phyloP scores from a whole-genome alignment of 2,113 vertebrate genomes.

The Ptilonorhynchus violaceus region DNA sequence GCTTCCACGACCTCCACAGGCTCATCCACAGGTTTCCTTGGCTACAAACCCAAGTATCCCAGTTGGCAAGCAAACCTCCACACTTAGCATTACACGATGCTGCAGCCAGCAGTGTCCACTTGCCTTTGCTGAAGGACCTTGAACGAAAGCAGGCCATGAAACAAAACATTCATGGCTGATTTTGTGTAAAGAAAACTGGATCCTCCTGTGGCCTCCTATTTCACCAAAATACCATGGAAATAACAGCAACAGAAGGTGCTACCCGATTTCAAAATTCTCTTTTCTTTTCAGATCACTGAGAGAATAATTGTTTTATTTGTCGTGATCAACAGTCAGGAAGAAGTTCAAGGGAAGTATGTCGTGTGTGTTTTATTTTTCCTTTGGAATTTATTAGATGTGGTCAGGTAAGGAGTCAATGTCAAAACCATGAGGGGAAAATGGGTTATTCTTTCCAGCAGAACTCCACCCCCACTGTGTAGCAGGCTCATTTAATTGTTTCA shows the following conservation, averaged over 20 bases:
- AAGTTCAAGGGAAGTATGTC: constrained; percentile 85
- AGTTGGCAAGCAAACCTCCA: neutral
- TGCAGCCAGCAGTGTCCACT: neutral
- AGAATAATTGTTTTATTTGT: constrained; percentile 86
- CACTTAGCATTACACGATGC: neutral
- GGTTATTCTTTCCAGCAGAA: neutral
- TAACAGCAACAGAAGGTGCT: neutral
- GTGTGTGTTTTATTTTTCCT: constrained; percentile 89
- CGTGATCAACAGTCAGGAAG: constrained; percentile 87
- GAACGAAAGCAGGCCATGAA: neutral
- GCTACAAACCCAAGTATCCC: neutral
- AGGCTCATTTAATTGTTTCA: neutral
- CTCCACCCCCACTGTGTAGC: neutral
- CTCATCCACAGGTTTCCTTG: neutral
- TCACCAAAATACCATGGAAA: neutral
- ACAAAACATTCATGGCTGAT: neutral
- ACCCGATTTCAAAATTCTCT: neutral
- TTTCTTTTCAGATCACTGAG: constrained; percentile 82
- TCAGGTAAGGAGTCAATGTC: constrained; percentile 76
- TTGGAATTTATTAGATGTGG: constrained; percentile 88
- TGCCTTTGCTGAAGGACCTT: neutral
- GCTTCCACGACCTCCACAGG: rapidly evolving
- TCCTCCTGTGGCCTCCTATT: neutral
- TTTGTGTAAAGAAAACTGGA: neutral
- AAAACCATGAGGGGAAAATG: neutral